Conservation (phyloP, 2,113 vertebrate genomes). For the Bathybates hornii region DNA sequence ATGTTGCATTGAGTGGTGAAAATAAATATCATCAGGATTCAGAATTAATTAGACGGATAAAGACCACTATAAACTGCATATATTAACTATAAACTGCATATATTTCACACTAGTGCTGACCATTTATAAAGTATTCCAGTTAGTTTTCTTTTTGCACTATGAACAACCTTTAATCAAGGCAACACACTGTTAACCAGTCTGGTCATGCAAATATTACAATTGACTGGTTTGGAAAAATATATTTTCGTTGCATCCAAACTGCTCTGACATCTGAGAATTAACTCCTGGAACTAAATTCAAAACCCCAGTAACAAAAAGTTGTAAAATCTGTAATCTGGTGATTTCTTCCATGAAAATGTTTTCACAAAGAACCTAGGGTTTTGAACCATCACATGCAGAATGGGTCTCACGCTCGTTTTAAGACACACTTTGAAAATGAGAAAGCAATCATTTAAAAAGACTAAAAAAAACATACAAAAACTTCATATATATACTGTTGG, state of each 20-base stretch:
- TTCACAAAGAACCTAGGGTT: background rate
- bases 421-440: background rate
- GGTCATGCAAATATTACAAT: background rate
- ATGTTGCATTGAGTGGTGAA: background rate
- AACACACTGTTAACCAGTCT: background rate
- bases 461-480: background rate
- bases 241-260: background rate
- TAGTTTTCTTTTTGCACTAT: background rate
- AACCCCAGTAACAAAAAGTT: background rate
- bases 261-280: background rate
- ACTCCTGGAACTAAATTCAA: background rate
- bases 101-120: background rate
- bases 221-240: background rate
- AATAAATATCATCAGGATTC: background rate
- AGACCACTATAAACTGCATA: background rate
- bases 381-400: background rate
- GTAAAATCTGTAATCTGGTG: background rate
- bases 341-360: background rate
- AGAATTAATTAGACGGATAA: background rate
- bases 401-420: rapidly evolving
- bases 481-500: background rate
- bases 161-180: background rate
- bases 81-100: background rate
- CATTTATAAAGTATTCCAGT: background rate
- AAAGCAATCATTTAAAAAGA: background rate